These are phyloP conservation scores for Hyppa rectilinea DNA, from an alignment of 2,888 invertebrate species.

Conservation along the genomic window DNA sequence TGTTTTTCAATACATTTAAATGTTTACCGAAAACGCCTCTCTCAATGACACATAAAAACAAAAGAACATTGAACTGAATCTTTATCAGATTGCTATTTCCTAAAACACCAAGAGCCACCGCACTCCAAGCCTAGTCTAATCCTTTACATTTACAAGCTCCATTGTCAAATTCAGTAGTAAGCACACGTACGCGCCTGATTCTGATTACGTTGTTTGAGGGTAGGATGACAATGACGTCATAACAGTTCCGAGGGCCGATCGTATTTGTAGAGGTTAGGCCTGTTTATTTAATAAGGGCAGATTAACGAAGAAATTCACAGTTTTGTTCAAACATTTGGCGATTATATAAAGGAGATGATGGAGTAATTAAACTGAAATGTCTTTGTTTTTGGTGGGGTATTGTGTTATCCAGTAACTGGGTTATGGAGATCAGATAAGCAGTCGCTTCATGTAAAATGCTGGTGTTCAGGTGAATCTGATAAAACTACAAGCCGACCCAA, in stretches of 20 bases:
- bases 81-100: background rate
- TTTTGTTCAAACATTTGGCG: slow-evolving; percentile 52
- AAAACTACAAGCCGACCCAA: background rate
- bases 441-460: background rate
- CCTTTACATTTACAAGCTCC: slow-evolving; percentile 11
- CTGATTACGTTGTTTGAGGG: slow-evolving; percentile 59
- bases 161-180: slow-evolving; percentile 25
- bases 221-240: slow-evolving; percentile 57
- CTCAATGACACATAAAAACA: background rate
- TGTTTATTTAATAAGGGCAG: slow-evolving; percentile 54
- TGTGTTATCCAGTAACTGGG: background rate
- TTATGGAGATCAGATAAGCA: background rate
- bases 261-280: slow-evolving; percentile 57
- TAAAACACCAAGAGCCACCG: background rate
- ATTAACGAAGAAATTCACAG: slow-evolving; percentile 63
- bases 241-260: slow-evolving; percentile 60
- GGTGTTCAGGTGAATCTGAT: background rate
- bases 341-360: slow-evolving; percentile 43
- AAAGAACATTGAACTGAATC: background rate
- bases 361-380: slow-evolving; percentile 13
- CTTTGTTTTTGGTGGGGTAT: slow-evolving; percentile 8
- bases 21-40: background rate
- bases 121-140: background rate
- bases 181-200: slow-evolving; percentile 39
- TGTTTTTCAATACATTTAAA: background rate